phyloP scores from a whole-genome alignment of 2,113 vertebrate species.

The Propithecus coquereli region DNA sequence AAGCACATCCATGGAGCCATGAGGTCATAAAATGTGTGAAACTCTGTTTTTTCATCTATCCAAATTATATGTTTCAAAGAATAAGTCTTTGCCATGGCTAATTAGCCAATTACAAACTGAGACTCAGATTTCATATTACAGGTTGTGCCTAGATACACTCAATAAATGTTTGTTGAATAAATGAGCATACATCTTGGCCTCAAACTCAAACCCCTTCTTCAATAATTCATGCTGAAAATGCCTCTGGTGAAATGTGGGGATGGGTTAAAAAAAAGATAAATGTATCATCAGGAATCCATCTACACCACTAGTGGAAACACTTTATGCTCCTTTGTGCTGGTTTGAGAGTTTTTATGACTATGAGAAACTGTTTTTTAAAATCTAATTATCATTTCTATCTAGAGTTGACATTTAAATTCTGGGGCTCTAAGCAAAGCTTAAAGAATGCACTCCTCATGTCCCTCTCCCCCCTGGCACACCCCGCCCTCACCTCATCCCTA shows the following conservation, averaged over 20 bases:
- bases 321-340: neutral
- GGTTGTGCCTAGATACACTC: neutral
- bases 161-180: constrained; percentile 23
- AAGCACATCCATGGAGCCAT: neutral
- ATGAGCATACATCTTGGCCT: neutral
- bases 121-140: neutral
- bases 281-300: neutral
- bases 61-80: neutral
- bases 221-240: neutral
- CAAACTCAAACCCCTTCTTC: neutral
- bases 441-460: neutral
- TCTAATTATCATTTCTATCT: constrained; percentile 43
- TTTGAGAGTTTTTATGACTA: constrained; percentile 20
- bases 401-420: constrained; percentile 17
- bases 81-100: neutral
- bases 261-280: constrained; percentile 8
- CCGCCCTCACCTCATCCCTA: neutral
- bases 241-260: neutral
- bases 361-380: constrained; percentile 23
- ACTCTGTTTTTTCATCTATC: neutral
- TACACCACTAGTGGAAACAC: neutral
- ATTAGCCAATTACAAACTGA: constrained; percentile 1
- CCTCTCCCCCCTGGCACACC: neutral
- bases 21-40: neutral
- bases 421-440: constrained; percentile 21